These are phyloP conservation scores for Erebia aethiops DNA, from an alignment of 2,888 invertebrate genomes.

Conservation along the genomic window DNA sequence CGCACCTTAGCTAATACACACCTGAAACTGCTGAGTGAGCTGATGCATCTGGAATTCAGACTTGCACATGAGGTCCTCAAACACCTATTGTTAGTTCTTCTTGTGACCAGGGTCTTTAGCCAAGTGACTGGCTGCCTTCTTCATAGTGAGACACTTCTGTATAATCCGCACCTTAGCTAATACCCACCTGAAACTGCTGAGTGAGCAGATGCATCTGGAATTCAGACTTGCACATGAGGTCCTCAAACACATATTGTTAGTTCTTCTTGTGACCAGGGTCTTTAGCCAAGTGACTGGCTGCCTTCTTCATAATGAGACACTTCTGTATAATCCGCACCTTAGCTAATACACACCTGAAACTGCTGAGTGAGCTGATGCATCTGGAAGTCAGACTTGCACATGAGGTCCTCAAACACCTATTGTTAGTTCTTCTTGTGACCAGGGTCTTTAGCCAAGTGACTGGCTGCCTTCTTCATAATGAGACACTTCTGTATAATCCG, in stretches of 20 bases:
- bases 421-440: too few species aligned
- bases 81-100: constrained; percentile 89
- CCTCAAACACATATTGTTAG: constrained; percentile 91
- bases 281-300: constrained; percentile 87
- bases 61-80: constrained; percentile 93
- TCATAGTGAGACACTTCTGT: constrained; percentile 60
- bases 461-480: too few species aligned
- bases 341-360: too few species aligned
- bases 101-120: constrained; percentile 87
- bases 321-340: too few species aligned
- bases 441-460: too few species aligned
- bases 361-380: too few species aligned
- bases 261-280: constrained; percentile 89
- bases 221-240: constrained; percentile 94
- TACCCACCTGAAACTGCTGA: constrained; percentile 83
- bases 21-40: constrained; percentile 86
- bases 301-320: constrained; percentile 61
- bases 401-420: too few species aligned
- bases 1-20: constrained; percentile 52
- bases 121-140: constrained; percentile 87
- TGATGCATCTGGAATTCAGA: constrained; percentile 95
- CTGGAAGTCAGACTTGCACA: too few species aligned
- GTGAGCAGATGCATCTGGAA: constrained; percentile 94
- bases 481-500: too few species aligned
- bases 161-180: too few species aligned